These are phyloP conservation scores for Aporrectodea caliginosa DNA, from an alignment of 1,140 invertebrate species.

Conservation along the genomic window DNA sequence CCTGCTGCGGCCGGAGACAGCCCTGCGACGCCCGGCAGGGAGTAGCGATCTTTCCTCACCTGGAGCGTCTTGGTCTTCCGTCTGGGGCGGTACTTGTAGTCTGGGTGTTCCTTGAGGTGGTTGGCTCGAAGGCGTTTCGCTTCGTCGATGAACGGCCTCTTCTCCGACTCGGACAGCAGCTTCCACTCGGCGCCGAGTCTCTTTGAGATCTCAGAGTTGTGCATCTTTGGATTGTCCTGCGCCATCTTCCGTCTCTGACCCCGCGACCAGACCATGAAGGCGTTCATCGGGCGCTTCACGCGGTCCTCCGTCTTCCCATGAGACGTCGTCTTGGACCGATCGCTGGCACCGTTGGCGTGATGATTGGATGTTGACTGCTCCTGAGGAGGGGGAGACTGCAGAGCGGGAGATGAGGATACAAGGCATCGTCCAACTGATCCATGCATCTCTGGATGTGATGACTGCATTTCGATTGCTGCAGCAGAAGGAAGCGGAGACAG, in stretches of 20 bases:
- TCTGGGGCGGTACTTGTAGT: slow-evolving; percentile 87
- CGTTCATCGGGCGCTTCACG: slow-evolving; percentile 99
- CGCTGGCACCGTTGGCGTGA: no score
- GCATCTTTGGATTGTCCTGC: slow-evolving; percentile 99
- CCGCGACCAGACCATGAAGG: slow-evolving; percentile 99
- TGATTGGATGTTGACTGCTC: no score
- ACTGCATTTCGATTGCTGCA: background rate
- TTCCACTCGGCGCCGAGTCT: slow-evolving; percentile 98
- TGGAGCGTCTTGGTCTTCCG: slow-evolving; percentile 56
- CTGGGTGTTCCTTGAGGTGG: slow-evolving; percentile 99
- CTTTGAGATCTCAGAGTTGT: slow-evolving; percentile 98
- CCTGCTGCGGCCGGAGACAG: background rate
- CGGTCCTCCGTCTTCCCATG: no score
- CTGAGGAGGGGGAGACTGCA: no score
- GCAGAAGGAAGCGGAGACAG: background rate
- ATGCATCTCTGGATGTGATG: slow-evolving; percentile 62
- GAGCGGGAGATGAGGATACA: no score
- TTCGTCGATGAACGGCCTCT: slow-evolving; percentile 98
- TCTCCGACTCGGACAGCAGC: slow-evolving; percentile 87
- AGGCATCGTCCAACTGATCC: slow-evolving; percentile 99
- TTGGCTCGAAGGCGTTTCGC: slow-evolving; percentile 93
- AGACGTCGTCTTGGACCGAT: no score
- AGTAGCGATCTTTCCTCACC: background rate
- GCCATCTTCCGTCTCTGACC: slow-evolving; percentile 98
- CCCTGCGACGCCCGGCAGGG: background rate